Evolutionary conservation across 2,888 invertebrate genomes (phyloP).

Genomic region (Orthosia gracilis): DNA sequence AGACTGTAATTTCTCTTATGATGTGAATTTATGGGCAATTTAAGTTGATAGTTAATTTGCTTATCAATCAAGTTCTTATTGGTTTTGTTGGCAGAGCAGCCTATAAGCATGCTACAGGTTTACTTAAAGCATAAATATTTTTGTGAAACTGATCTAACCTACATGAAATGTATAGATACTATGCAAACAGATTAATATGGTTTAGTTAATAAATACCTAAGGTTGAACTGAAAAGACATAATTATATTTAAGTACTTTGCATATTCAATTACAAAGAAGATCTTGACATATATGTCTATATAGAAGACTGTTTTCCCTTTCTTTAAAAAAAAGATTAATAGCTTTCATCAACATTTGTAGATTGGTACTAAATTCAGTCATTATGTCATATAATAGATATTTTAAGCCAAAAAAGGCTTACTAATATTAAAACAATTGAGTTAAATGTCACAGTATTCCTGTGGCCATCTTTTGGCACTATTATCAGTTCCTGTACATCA

Average conservation of each 20-base stretch:
- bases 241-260: not conserved
- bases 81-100: not conserved
- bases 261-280: not conserved
- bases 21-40: not conserved
- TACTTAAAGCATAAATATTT: not conserved
- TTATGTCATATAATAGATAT: no score
- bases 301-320: not conserved
- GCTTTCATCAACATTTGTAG: not conserved
- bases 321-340: not conserved
- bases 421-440: no score
- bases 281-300: not conserved
- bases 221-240: not conserved
- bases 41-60: not conserved
- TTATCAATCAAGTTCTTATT: slow-evolving; percentile 3
- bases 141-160: not conserved
- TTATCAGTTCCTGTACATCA: no score
- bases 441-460: no score
- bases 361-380: not conserved
- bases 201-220: not conserved
- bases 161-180: not conserved
- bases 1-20: not conserved
- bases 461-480: no score
- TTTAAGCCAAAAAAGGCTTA: no score
- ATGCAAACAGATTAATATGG: not conserved
- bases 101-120: not conserved